phyloP scores from a whole-genome alignment of 1,140 invertebrate species.

The Tetranychus urticae region DNA sequence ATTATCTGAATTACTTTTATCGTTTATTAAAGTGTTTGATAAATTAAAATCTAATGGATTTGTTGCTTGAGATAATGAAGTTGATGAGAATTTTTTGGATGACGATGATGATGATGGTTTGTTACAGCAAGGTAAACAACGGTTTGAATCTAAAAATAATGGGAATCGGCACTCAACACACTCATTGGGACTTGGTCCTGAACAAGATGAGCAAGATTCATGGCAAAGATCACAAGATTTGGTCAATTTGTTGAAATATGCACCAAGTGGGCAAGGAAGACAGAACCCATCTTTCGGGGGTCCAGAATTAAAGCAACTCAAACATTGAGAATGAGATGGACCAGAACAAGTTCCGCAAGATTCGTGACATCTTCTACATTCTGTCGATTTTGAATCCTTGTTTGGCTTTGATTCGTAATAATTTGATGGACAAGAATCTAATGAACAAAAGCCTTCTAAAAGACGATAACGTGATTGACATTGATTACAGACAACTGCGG shows the following conservation, averaged over 20 bases:
- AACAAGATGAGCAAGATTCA: constrained; percentile 10
- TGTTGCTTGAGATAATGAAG: not conserved
- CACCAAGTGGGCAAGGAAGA: constrained; percentile 8
- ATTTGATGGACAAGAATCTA: constrained; percentile 49
- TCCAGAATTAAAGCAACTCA: constrained; percentile 8
- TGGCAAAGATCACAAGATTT: constrained; percentile 12
- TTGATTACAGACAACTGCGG: constrained; percentile 37
- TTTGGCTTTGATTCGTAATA: constrained; percentile 5
- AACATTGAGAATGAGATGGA: constrained; percentile 7
- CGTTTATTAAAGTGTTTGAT: not conserved
- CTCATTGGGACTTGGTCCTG: constrained; percentile 9
- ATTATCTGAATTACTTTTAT: not conserved
- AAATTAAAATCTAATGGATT: not conserved
- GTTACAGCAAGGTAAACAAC: constrained; percentile 11
- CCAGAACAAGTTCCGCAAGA: constrained; percentile 29
- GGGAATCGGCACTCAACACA: constrained; percentile 9
- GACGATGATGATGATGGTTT: not conserved
- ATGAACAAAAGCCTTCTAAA: constrained; percentile 55
- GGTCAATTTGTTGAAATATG: constrained; percentile 7
- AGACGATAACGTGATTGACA: constrained; percentile 51
- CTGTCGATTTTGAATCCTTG: not conserved
- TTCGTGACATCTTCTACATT: constrained; percentile 28
- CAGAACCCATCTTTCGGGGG: constrained; percentile 4
- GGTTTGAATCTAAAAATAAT: constrained; percentile 7
- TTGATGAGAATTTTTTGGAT: not conserved